Evolutionary conservation across 2,888 invertebrate species (phyloP).

Genomic region (Aelia acuminata): DNA sequence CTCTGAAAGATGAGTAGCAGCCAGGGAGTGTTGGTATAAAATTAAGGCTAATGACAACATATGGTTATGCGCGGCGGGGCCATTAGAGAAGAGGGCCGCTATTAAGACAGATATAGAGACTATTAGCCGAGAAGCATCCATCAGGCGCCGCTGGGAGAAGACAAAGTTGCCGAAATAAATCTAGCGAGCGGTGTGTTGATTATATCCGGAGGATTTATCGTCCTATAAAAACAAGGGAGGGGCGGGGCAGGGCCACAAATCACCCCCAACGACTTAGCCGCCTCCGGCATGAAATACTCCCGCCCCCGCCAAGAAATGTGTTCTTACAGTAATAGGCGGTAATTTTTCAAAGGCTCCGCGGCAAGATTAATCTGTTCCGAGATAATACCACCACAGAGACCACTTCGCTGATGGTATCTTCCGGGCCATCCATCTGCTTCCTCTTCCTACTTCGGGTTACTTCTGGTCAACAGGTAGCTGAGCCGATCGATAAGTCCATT

Average conservation of each 20-base stretch:
- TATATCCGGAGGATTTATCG: constrained; percentile 40
- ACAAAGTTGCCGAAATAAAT: constrained; percentile 50
- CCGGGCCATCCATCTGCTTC: background rate
- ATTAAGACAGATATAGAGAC: constrained; percentile 45
- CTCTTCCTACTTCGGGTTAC: background rate
- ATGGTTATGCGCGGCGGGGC: background rate
- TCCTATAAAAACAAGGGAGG: constrained; percentile 47
- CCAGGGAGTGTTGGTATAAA: constrained; percentile 2
- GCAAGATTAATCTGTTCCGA: constrained; percentile 42
- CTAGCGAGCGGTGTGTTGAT: constrained; percentile 44
- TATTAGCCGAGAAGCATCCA: constrained; percentile 2
- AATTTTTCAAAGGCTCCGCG: constrained; percentile 23
- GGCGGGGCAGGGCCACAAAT: constrained; percentile 16
- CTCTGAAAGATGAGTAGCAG: background rate
- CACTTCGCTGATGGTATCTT: constrained; percentile 27
- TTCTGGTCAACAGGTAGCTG: background rate
- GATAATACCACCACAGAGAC: constrained; percentile 7
- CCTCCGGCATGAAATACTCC: constrained; percentile 48
- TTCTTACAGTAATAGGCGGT: constrained; percentile 49
- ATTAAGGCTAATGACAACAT: background rate
- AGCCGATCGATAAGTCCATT: background rate
- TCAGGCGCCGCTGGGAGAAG: background rate
- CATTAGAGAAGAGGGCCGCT: background rate
- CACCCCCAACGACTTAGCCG: constrained; percentile 50
- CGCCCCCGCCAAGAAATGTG: constrained; percentile 42